phyloP scores from a whole-genome alignment of 2,888 invertebrate species.

The Drosophila rellima region DNA sequence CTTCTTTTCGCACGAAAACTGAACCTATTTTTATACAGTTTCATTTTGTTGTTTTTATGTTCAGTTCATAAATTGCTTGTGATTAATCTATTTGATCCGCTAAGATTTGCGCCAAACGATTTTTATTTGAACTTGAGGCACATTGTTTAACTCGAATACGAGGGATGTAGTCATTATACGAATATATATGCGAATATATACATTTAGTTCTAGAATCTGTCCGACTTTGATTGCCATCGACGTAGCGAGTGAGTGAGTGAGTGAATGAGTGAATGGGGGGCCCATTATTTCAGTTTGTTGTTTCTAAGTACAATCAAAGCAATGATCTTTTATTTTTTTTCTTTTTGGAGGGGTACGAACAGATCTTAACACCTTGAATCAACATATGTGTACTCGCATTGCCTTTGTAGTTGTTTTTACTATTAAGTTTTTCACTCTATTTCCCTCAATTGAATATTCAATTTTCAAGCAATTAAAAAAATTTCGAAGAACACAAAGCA shows the following conservation, averaged over 20 bases:
- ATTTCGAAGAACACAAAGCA: slow-evolving; percentile 67
- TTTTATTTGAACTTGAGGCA: slow-evolving; percentile 78
- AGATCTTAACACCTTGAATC: slow-evolving; percentile 54
- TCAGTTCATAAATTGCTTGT: slow-evolving; percentile 70
- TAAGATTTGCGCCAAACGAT: slow-evolving; percentile 65
- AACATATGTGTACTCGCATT: slow-evolving; percentile 7
- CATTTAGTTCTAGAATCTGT: slow-evolving; percentile 15
- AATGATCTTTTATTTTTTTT: slow-evolving; percentile 14
- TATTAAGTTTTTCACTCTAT: slow-evolving; percentile 20
- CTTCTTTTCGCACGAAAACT: slow-evolving; percentile 2
- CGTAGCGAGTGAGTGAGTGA: not conserved
- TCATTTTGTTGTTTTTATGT: slow-evolving; percentile 33
- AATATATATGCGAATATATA: slow-evolving; percentile 6
- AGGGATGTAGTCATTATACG: slow-evolving; percentile 23
- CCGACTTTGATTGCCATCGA: slow-evolving; percentile 55
- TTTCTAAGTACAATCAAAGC: slow-evolving; percentile 59
- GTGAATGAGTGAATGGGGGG: not conserved
- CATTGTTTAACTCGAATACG: slow-evolving; percentile 42
- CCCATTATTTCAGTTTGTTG: slow-evolving; percentile 49
- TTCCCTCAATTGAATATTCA: slow-evolving; percentile 70
- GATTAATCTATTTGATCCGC: slow-evolving; percentile 77
- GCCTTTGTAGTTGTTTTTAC: slow-evolving; percentile 27
- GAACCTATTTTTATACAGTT: slow-evolving; percentile 51
- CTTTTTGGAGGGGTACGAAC: slow-evolving; percentile 18
- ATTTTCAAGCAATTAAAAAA: slow-evolving; percentile 74